These are phyloP conservation scores for Drosophila prosaltans DNA, from an alignment of 1,140 invertebrate genomes.

Conservation along the genomic window DNA sequence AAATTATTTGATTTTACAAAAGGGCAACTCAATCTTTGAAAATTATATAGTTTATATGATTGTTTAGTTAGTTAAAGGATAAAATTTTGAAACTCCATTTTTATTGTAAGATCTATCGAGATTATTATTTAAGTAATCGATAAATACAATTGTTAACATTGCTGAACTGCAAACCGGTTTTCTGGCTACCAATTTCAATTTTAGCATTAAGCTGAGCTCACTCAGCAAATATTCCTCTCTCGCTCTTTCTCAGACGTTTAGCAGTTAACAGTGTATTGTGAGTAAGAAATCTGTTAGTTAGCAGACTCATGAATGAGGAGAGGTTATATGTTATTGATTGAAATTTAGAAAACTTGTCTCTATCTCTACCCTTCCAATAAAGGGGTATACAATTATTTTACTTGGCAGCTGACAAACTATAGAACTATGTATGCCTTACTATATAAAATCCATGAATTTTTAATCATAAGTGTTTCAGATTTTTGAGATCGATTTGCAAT, in stretches of 20 bases:
- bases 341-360: neutral
- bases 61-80: no score
- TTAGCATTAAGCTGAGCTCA: neutral
- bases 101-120: neutral
- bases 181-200: neutral
- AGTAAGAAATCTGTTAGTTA: neutral
- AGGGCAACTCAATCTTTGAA: no score
- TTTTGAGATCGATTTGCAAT: no score
- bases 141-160: neutral
- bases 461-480: no score
- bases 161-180: neutral
- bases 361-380: neutral
- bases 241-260: neutral
- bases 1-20: no score
- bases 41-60: no score
- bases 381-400: neutral
- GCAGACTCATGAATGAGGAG: slow-evolving; percentile 2
- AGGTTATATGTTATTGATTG: neutral
- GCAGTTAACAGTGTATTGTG: neutral
- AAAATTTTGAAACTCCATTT: no score
- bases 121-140: neutral
- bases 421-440: no score
- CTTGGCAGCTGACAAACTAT: no score
- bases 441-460: no score
- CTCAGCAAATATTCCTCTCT: neutral